Evolutionary conservation across 2,113 vertebrate species (phyloP).

Genomic region (Aegotheles bennettii): DNA sequence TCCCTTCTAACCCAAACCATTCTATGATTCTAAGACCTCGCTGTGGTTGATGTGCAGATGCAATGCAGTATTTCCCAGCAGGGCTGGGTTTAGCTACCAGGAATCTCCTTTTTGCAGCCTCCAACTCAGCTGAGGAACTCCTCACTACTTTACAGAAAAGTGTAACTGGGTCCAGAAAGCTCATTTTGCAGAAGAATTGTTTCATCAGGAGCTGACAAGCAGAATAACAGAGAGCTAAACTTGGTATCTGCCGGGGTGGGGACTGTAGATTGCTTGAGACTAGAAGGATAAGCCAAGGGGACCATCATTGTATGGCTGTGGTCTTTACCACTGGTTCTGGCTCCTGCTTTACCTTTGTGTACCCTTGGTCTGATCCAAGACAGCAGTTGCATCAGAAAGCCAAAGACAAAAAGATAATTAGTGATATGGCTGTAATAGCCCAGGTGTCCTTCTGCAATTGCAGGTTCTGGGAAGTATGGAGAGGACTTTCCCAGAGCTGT

Average conservation of each 20-base stretch:
- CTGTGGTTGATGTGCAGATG: rapidly evolving
- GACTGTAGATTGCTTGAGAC: background rate
- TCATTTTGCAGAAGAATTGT: background rate
- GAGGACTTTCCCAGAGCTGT: background rate
- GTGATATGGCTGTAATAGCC: rapidly evolving
- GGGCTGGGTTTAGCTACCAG: background rate
- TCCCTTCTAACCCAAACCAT: too few relatives aligned
- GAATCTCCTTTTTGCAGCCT: background rate
- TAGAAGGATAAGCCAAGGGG: background rate
- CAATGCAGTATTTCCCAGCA: background rate
- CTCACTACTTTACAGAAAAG: rapidly evolving
- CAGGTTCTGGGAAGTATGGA: background rate
- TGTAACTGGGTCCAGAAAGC: background rate
- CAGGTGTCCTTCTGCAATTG: background rate
- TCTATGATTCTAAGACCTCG: too few relatives aligned
- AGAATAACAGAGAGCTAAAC: rapidly evolving
- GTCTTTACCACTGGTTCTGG: background rate
- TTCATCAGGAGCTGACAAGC: background rate
- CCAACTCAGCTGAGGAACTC: background rate
- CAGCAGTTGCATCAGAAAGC: background rate
- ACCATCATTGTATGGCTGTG: rapidly evolving
- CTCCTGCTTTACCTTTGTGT: background rate
- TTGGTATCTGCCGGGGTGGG: background rate
- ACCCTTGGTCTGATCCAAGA: background rate
- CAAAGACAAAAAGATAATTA: background rate